A percentile compares a stretch with the other conserved stretches of the same genome.
These are phyloP conservation scores for Aspidapion aeneum DNA, from an alignment of 2,888 invertebrate species.

Conservation along the genomic window DNA sequence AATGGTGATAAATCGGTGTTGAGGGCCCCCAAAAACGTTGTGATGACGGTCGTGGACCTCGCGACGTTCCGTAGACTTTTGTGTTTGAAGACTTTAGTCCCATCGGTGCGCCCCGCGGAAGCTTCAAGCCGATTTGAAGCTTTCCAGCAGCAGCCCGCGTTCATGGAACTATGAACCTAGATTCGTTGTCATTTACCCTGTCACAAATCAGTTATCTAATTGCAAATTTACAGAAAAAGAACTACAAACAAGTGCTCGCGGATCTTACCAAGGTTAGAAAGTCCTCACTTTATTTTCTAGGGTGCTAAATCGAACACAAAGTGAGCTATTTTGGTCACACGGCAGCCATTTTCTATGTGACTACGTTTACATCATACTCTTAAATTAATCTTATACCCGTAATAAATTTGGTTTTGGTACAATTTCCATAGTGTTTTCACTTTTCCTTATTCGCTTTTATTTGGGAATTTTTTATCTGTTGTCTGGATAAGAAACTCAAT, in stretches of 20 bases:
- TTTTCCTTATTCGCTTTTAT: too few species aligned
- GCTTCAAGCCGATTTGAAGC: conserved; percentile 94
- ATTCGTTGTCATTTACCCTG: conserved; percentile 97
- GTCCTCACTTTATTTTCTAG: too few species aligned
- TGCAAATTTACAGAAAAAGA: conserved; percentile 93
- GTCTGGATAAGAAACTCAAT: too few species aligned
- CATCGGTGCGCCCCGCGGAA: conserved; percentile 75
- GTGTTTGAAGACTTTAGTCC: conserved; percentile 44
- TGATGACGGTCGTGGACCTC: conserved; percentile 52
- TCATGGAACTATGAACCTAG: conserved; percentile 97
- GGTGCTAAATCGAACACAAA: too few species aligned
- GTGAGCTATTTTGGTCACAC: too few species aligned
- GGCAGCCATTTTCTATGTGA: too few species aligned
- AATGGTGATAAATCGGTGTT: neutral
- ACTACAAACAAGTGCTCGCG: conserved; percentile 85
- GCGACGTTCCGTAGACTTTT: conserved; percentile 43
- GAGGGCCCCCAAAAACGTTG: conserved; percentile 34
- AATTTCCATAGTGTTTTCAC: too few species aligned
- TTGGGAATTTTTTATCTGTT: too few species aligned
- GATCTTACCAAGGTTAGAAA: conserved; percentile 86
- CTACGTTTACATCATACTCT: too few species aligned
- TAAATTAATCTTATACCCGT: too few species aligned
- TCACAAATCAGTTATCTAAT: conserved; percentile 98
- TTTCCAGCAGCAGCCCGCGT: conserved; percentile 84
- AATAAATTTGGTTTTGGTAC: too few species aligned